Base-by-base conservation (phyloP, 2,797 vertebrate genomes). In the Lepus townsendii region DNA sequence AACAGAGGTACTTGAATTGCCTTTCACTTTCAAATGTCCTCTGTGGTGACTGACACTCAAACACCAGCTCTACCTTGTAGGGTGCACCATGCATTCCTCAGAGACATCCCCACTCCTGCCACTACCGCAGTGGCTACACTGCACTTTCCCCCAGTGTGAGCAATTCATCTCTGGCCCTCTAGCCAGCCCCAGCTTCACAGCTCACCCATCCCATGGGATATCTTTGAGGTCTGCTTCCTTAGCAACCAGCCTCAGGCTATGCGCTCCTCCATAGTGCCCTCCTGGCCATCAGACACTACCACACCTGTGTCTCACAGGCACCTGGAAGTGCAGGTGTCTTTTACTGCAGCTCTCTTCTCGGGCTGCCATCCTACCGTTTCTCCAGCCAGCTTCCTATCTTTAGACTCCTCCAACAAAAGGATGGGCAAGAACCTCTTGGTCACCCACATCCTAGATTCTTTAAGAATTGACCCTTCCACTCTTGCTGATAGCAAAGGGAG, bases 361-460 rank as follows among this genome's bases (percentile, higher is more conserved):
- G 10, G 22, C 30, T 42, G 5, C 27, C 50, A 2, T 26, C 9
- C 7, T 11, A 57, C 30, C 19, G 9, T 62, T 65, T 89, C 50
- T 35, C 73, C 35, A 50, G 35, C 4, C 27, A 47, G 30, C 32
- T 65, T 76, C 73, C 38, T 69, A 7, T 5, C 54, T 82, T 85
- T 22, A 66, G 57, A 54, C 14, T 72, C 57, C 57, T 77, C 88
- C 88, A 78, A 20, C 30, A n/a, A 75, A 83, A 88, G 72, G 26
- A 3, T 38, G 60, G 13, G 3, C 38, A 50, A 77, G 10, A 72
- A 2, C 19, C 5, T 38, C 68, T 63, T 30, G 10, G 8, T 26
- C n/a, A 75, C 42, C 6, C 0, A 3, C 52, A 63, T 75, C 82
- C 19, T 50, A 65, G 52, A 52, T 42, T 63, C 84, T 75, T 22